Evolutionary conservation across 1,140 invertebrate species (phyloP).

Genomic region (Ericerus pela): DNA sequence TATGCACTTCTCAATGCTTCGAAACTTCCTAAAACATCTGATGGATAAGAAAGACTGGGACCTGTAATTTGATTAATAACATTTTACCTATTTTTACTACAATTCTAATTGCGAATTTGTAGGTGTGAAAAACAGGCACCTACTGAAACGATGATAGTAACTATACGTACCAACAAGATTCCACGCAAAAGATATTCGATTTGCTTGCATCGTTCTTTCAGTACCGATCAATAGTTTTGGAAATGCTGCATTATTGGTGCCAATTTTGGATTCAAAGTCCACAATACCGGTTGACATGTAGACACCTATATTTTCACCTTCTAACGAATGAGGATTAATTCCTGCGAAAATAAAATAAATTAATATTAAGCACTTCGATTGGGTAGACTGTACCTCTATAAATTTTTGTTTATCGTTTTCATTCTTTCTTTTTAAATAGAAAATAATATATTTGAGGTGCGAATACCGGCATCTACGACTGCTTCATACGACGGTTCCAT

Average conservation of each 20-base stretch:
- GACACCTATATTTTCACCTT: not conserved
- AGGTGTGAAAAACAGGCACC: too few species aligned
- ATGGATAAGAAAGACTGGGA: slow-evolving; percentile 52
- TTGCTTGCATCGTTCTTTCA: not conserved
- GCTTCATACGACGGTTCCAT: not conserved
- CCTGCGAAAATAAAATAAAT: too few species aligned
- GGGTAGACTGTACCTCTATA: too few species aligned
- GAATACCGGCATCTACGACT: slow-evolving; percentile 2
- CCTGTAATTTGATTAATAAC: too few species aligned
- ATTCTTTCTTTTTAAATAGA: too few species aligned
- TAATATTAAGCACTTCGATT: too few species aligned
- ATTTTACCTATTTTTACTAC: not conserved
- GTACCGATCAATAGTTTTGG: not conserved
- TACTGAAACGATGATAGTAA: too few species aligned
- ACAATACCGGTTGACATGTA: not conserved
- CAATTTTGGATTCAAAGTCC: not conserved
- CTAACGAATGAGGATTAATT: not conserved
- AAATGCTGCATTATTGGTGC: too few species aligned
- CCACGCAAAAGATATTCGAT: not conserved
- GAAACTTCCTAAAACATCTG: slow-evolving; percentile 52
- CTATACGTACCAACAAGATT: not conserved
- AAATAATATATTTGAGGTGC: too few species aligned
- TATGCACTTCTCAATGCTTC: slow-evolving; percentile 50
- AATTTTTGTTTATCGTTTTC: too few species aligned
- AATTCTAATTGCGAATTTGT: not conserved